A percentile compares a stretch with the other conserved stretches of the same genome.
phyloP scores from a whole-genome alignment of 1,140 invertebrate genomes.

The Sarcophaga peregrina region DNA sequence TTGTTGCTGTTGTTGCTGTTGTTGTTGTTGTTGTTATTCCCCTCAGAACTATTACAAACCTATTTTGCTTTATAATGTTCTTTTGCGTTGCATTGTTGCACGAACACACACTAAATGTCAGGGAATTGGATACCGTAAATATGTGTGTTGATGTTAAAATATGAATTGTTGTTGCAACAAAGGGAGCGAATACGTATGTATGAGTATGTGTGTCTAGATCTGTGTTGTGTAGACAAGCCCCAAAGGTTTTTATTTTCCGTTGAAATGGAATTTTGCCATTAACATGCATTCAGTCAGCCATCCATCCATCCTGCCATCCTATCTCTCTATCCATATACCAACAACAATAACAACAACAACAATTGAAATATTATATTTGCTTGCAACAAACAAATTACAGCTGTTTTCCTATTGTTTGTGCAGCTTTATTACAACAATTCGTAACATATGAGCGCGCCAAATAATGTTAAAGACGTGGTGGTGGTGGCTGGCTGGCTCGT shows the following conservation, averaged over 20 bases:
- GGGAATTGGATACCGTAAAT: neutral
- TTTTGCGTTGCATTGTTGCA: neutral
- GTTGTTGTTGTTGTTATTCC: neutral
- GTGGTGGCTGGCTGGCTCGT: neutral
- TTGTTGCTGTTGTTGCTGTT: neutral
- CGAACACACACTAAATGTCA: neutral
- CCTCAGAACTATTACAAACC: neutral
- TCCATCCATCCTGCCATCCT: neutral
- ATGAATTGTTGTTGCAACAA: neutral
- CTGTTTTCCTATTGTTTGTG: slow-evolving; percentile 28
- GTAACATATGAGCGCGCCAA: no score
- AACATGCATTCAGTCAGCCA: neutral
- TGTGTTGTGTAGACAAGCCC: slow-evolving; percentile 19
- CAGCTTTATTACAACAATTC: neutral
- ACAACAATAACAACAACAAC: slow-evolving; percentile 13
- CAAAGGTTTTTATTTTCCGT: slow-evolving; percentile 21
- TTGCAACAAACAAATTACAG: slow-evolving; percentile 39
- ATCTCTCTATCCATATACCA: neutral
- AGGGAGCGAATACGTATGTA: neutral
- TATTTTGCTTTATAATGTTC: neutral
- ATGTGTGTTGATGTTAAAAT: slow-evolving; percentile 5
- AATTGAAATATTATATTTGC: slow-evolving; percentile 14
- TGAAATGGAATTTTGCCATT: slow-evolving; percentile 12
- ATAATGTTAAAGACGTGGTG: neutral
- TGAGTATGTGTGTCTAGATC: neutral